Evolutionary conservation across 2,888 invertebrate genomes (phyloP), one percentile per base, ranked within the genome.

Genomic region (Lymantria dispar): DNA sequence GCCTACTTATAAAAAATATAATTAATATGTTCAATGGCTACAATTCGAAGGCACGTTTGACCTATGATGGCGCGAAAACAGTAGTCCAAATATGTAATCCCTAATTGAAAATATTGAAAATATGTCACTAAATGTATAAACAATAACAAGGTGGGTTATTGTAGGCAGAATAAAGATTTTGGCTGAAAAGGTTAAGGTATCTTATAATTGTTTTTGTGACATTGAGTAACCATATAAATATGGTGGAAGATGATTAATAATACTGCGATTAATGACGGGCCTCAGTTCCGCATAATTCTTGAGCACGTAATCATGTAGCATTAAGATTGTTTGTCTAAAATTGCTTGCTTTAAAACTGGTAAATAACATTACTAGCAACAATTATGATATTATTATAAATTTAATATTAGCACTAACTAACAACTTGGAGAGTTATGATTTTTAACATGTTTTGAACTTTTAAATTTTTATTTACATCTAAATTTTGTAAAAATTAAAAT

Each of bases 11-110:
- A 8, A 22, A n/a, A 45, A 47, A 47, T 36, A 11, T 33, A 60
- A 60, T 62, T 40, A 56, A 53, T 62, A 65, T 58, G 47, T 58
- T 47, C 58, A 33, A 53, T 12, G 44, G 36, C 45, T 40, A 54
- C n/a, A 44, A 45, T 56, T 57, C 22, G 44, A 51, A 12, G 45
- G 31, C 70, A 74, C 69, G 74, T 68, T 47, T 53, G 71, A 63
- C 76, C 72, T 70, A 72, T 68, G 46, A 41, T 7, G 9, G 10
- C 31, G 55, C 43, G 45, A 52, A 54, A 58, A 58, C 52, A 57
- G 48, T 44, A 44, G 36, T 36, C 41, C n/a, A 42, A 50, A 54
- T 54, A 48, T 8, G 37, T 43, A 39, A 30, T 15, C 29, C 29
- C 30, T 9, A 2, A n/a, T 38, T n/a, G 38, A 38, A 38, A 33